Evolutionary conservation across 2,113 vertebrate genomes (phyloP).

Genomic region (Campylomormyrus tamandua): DNA sequence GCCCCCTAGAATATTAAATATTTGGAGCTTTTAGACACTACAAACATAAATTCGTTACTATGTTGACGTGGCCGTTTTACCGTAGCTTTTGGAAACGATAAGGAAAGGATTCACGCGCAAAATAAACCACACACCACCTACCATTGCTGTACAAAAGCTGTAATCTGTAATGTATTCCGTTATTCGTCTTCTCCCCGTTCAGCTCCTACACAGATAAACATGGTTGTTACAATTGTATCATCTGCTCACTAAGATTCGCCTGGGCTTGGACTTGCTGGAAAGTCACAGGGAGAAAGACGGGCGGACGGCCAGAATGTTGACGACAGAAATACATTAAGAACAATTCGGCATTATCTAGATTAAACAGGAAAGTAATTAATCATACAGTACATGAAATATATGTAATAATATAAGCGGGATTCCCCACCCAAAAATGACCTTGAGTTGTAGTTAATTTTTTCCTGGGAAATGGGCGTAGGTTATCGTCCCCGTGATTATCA

Average conservation of each 20-base stretch:
- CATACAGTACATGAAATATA: not conserved
- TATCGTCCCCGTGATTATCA: not conserved
- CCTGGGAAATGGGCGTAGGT: not conserved
- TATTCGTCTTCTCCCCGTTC: slow-evolving; percentile 82
- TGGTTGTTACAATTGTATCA: not conserved
- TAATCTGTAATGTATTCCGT: slow-evolving; percentile 80
- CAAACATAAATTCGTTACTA: not conserved
- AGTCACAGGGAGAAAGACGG: not conserved
- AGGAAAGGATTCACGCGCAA: not conserved
- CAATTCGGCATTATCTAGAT: not conserved
- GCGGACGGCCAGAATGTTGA: not conserved
- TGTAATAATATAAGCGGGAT: not conserved
- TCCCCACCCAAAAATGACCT: not conserved
- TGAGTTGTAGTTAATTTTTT: not conserved
- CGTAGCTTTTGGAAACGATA: not conserved
- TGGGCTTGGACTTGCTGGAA: not conserved
- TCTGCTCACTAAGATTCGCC: not conserved
- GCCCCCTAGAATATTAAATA: not conserved
- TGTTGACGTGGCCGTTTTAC: not conserved
- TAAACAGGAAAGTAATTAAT: not conserved
- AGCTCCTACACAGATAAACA: slow-evolving; percentile 61
- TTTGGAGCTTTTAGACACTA: not conserved
- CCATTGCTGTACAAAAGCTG: slow-evolving; percentile 83
- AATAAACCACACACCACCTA: slow-evolving; percentile 40
- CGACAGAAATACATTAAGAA: not conserved